Percentiles rank a stretch among this genome's conserved stretches.
phyloP scores from a whole-genome alignment of 2,797 vertebrate species.

The Gymnoscopelus microlampas region DNA sequence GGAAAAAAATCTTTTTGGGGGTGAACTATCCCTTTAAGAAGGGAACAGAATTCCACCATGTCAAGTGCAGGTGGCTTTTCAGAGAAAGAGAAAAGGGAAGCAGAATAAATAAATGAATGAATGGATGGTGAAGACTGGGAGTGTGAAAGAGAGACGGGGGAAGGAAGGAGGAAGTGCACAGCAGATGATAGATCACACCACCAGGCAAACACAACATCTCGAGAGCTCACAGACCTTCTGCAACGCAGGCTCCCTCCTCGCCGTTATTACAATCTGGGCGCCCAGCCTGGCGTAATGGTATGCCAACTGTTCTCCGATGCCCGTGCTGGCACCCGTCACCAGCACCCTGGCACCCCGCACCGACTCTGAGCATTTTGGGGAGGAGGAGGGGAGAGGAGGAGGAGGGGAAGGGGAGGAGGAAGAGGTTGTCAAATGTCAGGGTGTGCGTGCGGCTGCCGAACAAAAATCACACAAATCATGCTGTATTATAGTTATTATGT shows the following conservation, averaged over 20 bases:
- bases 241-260: slow-evolving; percentile 72
- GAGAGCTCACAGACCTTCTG: slow-evolving; percentile 72
- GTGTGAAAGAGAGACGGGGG: slow-evolving; percentile 21
- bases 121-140: slow-evolving; percentile 25
- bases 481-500: slow-evolving; percentile 21
- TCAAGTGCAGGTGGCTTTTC: slow-evolving; percentile 41
- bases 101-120: slow-evolving; percentile 28
- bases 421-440: slow-evolving; percentile 51
- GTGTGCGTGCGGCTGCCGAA: slow-evolving; percentile 56
- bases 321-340: slow-evolving; percentile 81
- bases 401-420: slow-evolving; percentile 35
- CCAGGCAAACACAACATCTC: slow-evolving; percentile 41
- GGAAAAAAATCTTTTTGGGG: no score
- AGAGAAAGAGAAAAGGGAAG: slow-evolving; percentile 23
- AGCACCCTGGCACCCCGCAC: slow-evolving; percentile 77
- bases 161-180: slow-evolving; percentile 62
- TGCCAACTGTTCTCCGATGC: slow-evolving; percentile 86
- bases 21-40: no score
- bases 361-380: slow-evolving; percentile 45
- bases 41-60: neutral
- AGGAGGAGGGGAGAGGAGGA: no score
- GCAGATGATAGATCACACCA: slow-evolving; percentile 57
- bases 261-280: slow-evolving; percentile 82
- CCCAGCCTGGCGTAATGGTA: slow-evolving; percentile 77
- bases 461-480: slow-evolving; percentile 32